phyloP scores from a whole-genome alignment of 2,888 invertebrate genomes.

The Drosophila prostipennis region DNA sequence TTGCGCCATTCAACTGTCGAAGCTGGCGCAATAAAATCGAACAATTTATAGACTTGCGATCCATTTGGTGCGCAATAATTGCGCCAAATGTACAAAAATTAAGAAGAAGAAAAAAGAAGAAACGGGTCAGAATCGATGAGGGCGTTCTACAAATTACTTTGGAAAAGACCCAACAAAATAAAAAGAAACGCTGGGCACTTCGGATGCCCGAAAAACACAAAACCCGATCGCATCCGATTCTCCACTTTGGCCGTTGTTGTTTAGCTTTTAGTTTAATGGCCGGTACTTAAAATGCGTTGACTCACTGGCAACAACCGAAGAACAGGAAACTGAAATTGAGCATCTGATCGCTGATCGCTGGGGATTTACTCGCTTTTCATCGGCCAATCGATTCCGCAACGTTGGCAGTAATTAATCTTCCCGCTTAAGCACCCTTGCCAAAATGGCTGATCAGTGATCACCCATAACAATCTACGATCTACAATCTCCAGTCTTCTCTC shows the following conservation, averaged over 20 bases:
- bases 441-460: slow-evolving; percentile 56
- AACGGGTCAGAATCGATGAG: slow-evolving; percentile 10
- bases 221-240: slow-evolving; percentile 6
- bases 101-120: slow-evolving; percentile 31
- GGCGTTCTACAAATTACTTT: slow-evolving; percentile 38
- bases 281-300: slow-evolving; percentile 76
- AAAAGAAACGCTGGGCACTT: slow-evolving; percentile 10
- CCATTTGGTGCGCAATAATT: slow-evolving; percentile 76
- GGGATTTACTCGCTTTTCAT: slow-evolving; percentile 34
- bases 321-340: slow-evolving; percentile 26
- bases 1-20: slow-evolving; percentile 81
- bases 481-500: slow-evolving; percentile 10
- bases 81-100: slow-evolving; percentile 71
- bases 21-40: slow-evolving; percentile 81
- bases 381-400: slow-evolving; percentile 47
- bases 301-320: slow-evolving; percentile 49
- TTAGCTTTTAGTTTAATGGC: slow-evolving; percentile 76
- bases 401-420: slow-evolving; percentile 66
- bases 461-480: slow-evolving; percentile 49
- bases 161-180: slow-evolving; percentile 6
- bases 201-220: slow-evolving; percentile 11
- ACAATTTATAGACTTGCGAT: slow-evolving; percentile 80
- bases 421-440: slow-evolving; percentile 27
- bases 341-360: slow-evolving; percentile 9
- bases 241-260: slow-evolving; percentile 60